Evolutionary conservation across 2,113 vertebrate genomes (phyloP).

Genomic region (Kryptolebias marmoratus): DNA sequence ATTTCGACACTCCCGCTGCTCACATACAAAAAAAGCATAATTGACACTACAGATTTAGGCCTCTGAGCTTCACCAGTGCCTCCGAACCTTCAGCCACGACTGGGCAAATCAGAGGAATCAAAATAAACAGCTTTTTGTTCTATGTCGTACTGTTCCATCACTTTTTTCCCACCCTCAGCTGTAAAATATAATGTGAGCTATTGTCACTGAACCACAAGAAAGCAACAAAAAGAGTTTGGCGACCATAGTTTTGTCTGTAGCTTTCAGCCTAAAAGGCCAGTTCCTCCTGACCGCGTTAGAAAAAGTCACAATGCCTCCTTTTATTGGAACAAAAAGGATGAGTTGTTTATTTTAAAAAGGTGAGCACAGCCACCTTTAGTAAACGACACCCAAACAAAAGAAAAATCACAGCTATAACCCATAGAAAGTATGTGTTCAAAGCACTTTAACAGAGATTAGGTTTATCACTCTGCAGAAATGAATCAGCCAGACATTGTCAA

Average conservation of each 20-base stretch:
- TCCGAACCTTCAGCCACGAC: conserved; percentile 48
- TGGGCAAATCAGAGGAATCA: conserved; percentile 44
- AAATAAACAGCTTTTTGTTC: conserved; percentile 18
- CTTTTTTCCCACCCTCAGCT: no score
- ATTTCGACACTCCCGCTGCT: conserved; percentile 67
- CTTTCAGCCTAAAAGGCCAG: no score
- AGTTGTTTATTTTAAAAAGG: no score
- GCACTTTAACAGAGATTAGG: no score
- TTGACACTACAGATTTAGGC: conserved; percentile 74
- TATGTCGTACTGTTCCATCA: neutral
- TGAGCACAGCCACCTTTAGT: no score
- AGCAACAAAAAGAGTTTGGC: neutral
- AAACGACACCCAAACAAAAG: no score
- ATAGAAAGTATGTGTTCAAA: no score
- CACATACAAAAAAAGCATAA: conserved; percentile 70
- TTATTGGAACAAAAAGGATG: no score
- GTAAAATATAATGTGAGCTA: no score
- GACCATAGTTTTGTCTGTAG: neutral
- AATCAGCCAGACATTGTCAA: no score
- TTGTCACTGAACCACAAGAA: neutral
- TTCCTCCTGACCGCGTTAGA: neutral
- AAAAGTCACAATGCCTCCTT: neutral
- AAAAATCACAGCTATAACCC: no score
- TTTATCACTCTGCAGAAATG: no score
- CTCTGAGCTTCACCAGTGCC: conserved; percentile 62